phyloP scores from a whole-genome alignment of 2,113 vertebrate genomes.

The Plotosus lineatus region DNA sequence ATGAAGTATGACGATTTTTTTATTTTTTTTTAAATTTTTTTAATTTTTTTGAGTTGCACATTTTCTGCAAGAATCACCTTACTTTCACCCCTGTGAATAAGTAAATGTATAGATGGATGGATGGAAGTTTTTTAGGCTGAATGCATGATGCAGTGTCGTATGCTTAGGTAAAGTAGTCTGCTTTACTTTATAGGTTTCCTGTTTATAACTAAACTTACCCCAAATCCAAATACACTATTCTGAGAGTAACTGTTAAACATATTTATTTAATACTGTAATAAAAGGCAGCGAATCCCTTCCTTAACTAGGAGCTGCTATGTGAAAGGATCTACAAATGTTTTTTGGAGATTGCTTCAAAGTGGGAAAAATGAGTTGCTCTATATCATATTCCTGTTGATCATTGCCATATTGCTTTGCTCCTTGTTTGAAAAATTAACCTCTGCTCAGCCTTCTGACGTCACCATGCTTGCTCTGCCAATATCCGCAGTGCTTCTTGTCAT shows the following conservation, averaged over 20 bases:
- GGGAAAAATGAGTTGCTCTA: constrained; percentile 2
- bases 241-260: background rate
- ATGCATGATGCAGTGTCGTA: background rate
- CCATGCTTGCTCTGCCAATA: background rate
- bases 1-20: too few species aligned
- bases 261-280: background rate
- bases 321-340: constrained; percentile 10
- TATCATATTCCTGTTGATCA: constrained; percentile 4
- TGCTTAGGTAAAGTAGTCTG: background rate
- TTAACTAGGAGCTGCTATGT: background rate
- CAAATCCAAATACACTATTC: background rate
- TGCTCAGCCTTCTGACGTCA: background rate
- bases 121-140: background rate
- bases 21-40: too few species aligned
- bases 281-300: background rate
- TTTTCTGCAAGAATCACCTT: too few species aligned
- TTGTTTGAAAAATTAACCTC: constrained; percentile 10
- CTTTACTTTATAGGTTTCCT: background rate
- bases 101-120: too few species aligned
- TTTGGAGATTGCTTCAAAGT: constrained; percentile 3
- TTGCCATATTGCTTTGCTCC: constrained; percentile 3
- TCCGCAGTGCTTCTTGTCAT: constrained; percentile 4
- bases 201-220: background rate
- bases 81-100: too few species aligned
- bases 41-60: too few species aligned